Evolutionary conservation across 2,113 vertebrate species (phyloP), one percentile per base, ranked within the genome.

Genomic region (Ceratotherium simum): DNA sequence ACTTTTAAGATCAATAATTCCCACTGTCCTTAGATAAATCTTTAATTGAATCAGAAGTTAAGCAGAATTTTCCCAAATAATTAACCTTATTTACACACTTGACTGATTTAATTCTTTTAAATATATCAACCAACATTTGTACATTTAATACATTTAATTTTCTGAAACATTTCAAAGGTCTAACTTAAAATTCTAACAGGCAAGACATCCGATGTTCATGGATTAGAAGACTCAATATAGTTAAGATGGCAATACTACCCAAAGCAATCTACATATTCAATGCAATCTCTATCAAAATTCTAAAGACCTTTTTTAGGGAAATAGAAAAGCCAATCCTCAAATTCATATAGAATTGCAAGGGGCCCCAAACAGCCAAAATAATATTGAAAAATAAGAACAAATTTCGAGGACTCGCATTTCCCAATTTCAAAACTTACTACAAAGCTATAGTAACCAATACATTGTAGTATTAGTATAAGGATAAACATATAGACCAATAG

Each of bases 1-100:
- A n/a, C 56, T 85, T 70, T 12, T 95, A 78, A 60, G 25, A 78
- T 39, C 70, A 51, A n/a, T 78, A 91, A 70, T 85, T 83, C 14
- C 81, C 51, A 39, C 51, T 25, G 7, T 78, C 33, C 39, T 85
- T 85, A 70, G 31, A 51, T 72, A 70, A 79, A 54, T 51, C 39
- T 95, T 95, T 62, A 85, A 69, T 70, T 72, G 54, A 70, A 51
- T 76, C 33, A 84, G 31, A 91, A 85, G 33, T 56, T 58, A 90
- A 67, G 25, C 64, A 85, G 42, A 91, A 85, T 70, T 85, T 51
- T 42, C n/a, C 81, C 79, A 70, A 91, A 36, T 12, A 67, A 76
- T 78, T 86, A 67, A 90, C 31, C 23, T 67, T 88, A 88, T 75
- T 84, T 85, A 91, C 27, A 70, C 27, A 85, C 39, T 91, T 95